Percentiles rank a stretch among this genome's conserved stretches.
Evolutionary conservation across 2,797 vertebrate species (phyloP).

Genomic region (Adrianichthys oophorus): DNA sequence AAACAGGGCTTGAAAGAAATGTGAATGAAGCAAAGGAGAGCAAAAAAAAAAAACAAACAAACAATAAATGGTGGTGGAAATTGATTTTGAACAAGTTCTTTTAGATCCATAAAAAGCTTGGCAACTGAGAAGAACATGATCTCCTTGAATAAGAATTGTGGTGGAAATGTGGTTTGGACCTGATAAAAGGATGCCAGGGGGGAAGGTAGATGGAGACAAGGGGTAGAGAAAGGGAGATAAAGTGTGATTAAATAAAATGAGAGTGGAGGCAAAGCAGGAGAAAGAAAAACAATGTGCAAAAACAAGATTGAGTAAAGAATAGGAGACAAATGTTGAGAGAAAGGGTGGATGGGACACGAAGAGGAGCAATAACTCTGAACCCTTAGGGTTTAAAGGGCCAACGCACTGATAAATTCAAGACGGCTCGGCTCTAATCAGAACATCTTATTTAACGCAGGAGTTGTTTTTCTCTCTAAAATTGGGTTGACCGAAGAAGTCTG

Average conservation of each 20-base stretch:
- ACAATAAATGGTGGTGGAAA: conserved; percentile 32
- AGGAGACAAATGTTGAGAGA: conserved; percentile 2
- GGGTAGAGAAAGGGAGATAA: conserved; percentile 45
- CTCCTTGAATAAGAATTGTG: conserved; percentile 49
- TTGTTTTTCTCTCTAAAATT: conserved; percentile 23
- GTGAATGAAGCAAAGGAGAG: conserved; percentile 16
- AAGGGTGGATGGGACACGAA: conserved; percentile 3
- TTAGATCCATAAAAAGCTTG: conserved; percentile 51
- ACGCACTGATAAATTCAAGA: conserved; percentile 24
- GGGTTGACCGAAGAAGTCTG: conserved; percentile 13
- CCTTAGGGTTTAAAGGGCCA: neutral
- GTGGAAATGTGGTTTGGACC: conserved; percentile 55
- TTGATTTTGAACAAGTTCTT: conserved; percentile 65
- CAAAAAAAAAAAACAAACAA: neutral
- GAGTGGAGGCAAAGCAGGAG: conserved; percentile 23
- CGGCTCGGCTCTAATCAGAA: conserved; percentile 24
- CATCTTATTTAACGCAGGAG: conserved; percentile 29
- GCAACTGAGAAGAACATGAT: conserved; percentile 50
- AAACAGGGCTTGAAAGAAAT: conserved; percentile 29
- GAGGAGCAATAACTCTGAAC: neutral
- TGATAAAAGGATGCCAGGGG: conserved; percentile 59
- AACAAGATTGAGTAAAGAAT: conserved; percentile 17
- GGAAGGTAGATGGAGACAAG: conserved; percentile 47
- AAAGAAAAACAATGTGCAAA: conserved; percentile 30
- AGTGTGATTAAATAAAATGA: conserved; percentile 59